Base-by-base conservation (phyloP, 2,797 vertebrate species). In the Hypotaenidia okinawae region DNA sequence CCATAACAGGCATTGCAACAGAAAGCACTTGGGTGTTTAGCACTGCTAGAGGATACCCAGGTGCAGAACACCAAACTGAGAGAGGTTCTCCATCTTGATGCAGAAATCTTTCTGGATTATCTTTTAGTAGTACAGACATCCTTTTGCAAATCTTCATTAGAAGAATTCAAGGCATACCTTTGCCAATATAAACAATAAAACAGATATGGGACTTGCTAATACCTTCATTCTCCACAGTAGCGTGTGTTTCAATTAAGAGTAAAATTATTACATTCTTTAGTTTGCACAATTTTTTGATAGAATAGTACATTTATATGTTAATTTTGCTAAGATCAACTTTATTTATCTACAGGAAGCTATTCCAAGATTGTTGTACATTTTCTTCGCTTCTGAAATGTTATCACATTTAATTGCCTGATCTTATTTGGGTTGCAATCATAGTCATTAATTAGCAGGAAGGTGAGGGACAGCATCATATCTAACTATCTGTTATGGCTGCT, bases 341-440 rank as follows among this genome's bases (percentile, higher is more conserved):
- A 98, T 98, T 98, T 98, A 98, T 98, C 91, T 94, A 94, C 94
- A 97, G 97, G 96, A 97, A 98, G 95, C 96, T 96, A 97, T 97
- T 98, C 93, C 76, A 97, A 97, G 97, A 98, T 96, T 96, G 97
- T 97, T 98, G 97, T 98, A 98, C 97, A 94, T 97, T 97, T 98
- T 98, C 97, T 96, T 98, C 92, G 96, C 98, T 98, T 98, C 97
- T 98, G 98, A 98, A 98, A 98, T 98, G 98, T 98, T 99, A 99
- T 98, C 98, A 98, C 98, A 97, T 99, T 98, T 99, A 99, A 99
- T 99, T 99, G 98, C 98, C 96, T 98, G 97, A 98, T 98, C 98
- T 98, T 98, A 98, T 98, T 98, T 98, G 98, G 98, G 98, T 98
- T 98, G 98, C 97, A 98, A 98, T 99, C 98, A 98, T 98, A 98